phyloP scores from a whole-genome alignment of 2,888 invertebrate genomes.

The Noctua janthina region DNA sequence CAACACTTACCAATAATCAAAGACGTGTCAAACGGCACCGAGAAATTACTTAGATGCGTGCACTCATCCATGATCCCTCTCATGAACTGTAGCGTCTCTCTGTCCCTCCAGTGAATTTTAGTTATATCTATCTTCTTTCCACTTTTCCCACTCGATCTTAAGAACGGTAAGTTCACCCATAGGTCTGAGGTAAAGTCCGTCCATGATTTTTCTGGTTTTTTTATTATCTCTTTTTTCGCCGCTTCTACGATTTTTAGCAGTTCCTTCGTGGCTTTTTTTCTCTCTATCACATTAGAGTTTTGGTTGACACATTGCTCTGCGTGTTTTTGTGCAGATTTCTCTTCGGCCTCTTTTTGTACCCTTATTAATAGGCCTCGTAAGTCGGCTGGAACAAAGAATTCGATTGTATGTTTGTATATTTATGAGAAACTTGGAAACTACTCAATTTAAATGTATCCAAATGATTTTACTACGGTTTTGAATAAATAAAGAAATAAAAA shows the following conservation, averaged over 20 bases:
- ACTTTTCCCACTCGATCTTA: conserved; percentile 69
- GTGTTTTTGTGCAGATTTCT: conserved; percentile 7
- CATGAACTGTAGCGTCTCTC: conserved; percentile 98
- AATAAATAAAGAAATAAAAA: background rate
- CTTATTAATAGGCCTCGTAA: conserved; percentile 27
- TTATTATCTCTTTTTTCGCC: conserved; percentile 56
- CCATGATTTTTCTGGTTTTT: conserved; percentile 78
- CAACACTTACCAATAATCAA: conserved; percentile 92
- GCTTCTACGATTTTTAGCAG: conserved; percentile 36
- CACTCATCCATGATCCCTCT: conserved; percentile 99
- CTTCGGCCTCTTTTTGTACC: conserved; percentile 14
- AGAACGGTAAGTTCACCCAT: conserved; percentile 83
- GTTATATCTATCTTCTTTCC: conserved; percentile 89
- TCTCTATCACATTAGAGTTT: background rate
- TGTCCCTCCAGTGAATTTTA: conserved; percentile 93
- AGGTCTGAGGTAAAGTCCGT: conserved; percentile 83
- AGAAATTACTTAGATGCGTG: conserved; percentile 98
- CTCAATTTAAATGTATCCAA: background rate
- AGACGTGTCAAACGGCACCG: conserved; percentile 96
- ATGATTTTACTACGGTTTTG: background rate
- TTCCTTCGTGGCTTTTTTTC: conserved; percentile 11
- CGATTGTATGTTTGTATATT: background rate
- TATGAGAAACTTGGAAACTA: background rate
- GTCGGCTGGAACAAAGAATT: conserved; percentile 41
- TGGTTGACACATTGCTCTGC: conserved; percentile 7